Conservation (phyloP, 2,797 vertebrate genomes). For the Denticeps clupeoides region DNA sequence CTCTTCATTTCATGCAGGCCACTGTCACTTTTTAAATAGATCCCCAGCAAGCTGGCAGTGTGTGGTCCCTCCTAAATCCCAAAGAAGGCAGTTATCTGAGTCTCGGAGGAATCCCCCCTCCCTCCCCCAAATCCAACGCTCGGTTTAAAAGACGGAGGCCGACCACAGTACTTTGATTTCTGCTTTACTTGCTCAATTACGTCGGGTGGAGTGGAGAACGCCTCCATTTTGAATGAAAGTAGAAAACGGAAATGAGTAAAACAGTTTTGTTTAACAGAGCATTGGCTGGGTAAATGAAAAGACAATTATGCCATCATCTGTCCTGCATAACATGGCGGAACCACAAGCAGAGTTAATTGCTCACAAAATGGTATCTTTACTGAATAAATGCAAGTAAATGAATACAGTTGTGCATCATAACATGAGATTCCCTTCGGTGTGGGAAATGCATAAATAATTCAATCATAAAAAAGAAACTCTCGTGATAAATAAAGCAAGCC, state of each 20-base stretch:
- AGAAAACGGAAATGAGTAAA: constrained; percentile 6
- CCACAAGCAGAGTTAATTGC: constrained; percentile 37
- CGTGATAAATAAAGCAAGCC: no score
- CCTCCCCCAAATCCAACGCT: no score
- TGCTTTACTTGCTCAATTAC: constrained; percentile 18
- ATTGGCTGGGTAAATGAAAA: constrained; percentile 33
- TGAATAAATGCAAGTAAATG: constrained; percentile 37
- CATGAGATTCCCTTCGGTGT: constrained; percentile 34
- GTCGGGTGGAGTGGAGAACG: constrained; percentile 7
- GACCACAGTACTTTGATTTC: no score
- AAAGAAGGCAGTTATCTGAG: no score
- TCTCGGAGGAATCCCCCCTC: no score
- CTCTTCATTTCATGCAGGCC: no score
- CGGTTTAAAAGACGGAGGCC: no score
- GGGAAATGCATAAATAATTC: constrained; percentile 51
- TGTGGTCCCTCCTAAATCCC: no score
- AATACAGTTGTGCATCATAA: constrained; percentile 50
- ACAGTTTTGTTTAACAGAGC: constrained; percentile 20
- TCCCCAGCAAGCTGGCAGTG: no score
- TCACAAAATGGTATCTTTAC: constrained; percentile 41
- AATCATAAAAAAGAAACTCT: constrained; percentile 30
- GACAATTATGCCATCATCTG: constrained; percentile 46
- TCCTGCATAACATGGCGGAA: constrained; percentile 37
- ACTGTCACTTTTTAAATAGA: no score
- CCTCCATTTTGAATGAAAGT: constrained; percentile 19